Evolutionary conservation across 2,113 vertebrate species (phyloP), one percentile per base, ranked within the genome.

Genomic region (Corynorhinus townsendii): DNA sequence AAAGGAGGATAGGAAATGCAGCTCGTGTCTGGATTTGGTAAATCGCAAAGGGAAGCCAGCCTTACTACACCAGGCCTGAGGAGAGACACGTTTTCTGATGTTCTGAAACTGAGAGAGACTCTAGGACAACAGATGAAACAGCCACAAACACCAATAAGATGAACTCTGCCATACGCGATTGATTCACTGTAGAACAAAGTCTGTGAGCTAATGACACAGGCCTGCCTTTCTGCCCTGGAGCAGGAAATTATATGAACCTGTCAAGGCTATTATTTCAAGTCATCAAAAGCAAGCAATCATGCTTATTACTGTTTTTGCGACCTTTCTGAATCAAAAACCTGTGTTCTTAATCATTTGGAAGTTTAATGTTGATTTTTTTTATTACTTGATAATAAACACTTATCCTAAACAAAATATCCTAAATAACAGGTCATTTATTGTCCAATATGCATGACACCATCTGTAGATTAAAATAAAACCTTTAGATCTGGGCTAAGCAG

Each of bases 401-500:
- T 82, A 45, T 19, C 56, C 52, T 91, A 80, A 47, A 80, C 88
- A 47, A 96, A 43, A 43, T 81, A 49, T 16, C 54, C 49, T 91
- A 95, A 95, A 66, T 26, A 38, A 93, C 24, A 79, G 35, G 15
- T 9, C 8, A 90, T 47, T 87, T 92, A 35, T 83, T 81, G 45
- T 83, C 54, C 38, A 43, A 49, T 33, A 75, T 75, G 6, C 38
- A 35, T 87, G 81, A 15, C 3, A 35, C 72, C 43, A 76, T 75
- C 30, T 80, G 7, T n/a, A 96, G 59, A 86, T 64, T 89, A 47
- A 96, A 92, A 86, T n/a, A 15, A 79, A 82, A 38, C 35, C 47
- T 84, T 86, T 76, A 19, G 11, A n/a, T 49, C 33, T 62, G 9
- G n/a, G 40, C 64, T 90, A 7, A 33, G 68, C 28, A 66, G 22